phyloP scores from a whole-genome alignment of 1,140 invertebrate genomes.

The Mesaphorura yosii region DNA sequence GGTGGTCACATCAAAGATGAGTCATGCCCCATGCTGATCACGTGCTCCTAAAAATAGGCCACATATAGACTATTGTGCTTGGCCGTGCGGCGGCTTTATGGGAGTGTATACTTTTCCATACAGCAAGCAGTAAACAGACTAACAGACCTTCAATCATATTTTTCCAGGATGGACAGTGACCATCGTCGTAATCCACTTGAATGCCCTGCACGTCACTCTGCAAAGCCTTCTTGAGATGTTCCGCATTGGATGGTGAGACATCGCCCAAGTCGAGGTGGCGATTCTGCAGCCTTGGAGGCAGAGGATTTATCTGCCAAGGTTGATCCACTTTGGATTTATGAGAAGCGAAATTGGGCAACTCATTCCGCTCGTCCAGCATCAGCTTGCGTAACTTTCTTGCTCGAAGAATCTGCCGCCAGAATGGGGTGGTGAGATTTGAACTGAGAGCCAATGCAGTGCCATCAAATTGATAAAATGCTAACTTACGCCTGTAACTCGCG shows the following conservation, averaged over 20 bases:
- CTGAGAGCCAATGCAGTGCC: too few relatives aligned
- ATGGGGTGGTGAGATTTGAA: neutral
- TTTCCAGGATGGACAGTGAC: conserved; percentile 57
- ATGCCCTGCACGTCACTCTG: conserved; percentile 30
- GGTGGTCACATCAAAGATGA: too few relatives aligned
- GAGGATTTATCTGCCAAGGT: conserved; percentile 43
- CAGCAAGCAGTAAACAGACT: too few relatives aligned
- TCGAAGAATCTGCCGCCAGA: conserved; percentile 5
- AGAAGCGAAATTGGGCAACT: neutral
- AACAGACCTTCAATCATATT: conserved; percentile 44
- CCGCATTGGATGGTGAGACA: conserved; percentile 45
- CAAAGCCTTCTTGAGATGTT: conserved; percentile 44
- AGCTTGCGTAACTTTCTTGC: conserved; percentile 11
- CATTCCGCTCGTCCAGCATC: neutral
- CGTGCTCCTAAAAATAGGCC: too few relatives aligned
- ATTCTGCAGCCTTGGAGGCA: conserved; percentile 40
- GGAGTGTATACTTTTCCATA: too few relatives aligned
- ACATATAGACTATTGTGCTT: too few relatives aligned
- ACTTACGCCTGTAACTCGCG: conserved; percentile 20
- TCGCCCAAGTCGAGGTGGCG: conserved; percentile 49
- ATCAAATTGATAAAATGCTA: neutral
- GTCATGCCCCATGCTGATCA: too few relatives aligned
- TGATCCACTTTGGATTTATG: conserved; percentile 6
- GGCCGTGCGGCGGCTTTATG: too few relatives aligned
- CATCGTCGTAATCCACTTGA: conserved; percentile 56